Conservation (phyloP, 2,888 invertebrate genomes). For the Rapana venosa region DNA sequence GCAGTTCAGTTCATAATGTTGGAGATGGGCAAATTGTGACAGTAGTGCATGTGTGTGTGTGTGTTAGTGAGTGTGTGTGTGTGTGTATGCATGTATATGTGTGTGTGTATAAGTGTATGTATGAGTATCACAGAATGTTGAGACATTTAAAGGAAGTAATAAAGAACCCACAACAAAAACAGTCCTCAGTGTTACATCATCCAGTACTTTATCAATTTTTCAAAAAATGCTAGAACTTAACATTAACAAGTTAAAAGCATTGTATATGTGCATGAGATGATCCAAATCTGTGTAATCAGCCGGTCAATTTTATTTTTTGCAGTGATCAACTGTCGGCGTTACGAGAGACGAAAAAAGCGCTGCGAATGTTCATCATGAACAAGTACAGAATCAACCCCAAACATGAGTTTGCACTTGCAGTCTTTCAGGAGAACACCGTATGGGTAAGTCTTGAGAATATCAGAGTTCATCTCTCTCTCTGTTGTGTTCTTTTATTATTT, state of each 20-base stretch:
- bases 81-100: too few species aligned
- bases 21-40: too few species aligned
- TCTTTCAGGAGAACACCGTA: slow-evolving; percentile 66
- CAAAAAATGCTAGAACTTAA: too few species aligned
- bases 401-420: slow-evolving; percentile 73
- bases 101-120: background rate
- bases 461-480: background rate
- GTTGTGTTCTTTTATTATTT: background rate
- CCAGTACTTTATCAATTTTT: background rate
- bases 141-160: background rate
- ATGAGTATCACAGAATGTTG: too few species aligned
- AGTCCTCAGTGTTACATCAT: too few species aligned
- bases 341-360: slow-evolving; percentile 68
- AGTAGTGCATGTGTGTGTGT: too few species aligned
- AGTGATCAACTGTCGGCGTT: slow-evolving; percentile 71
- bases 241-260: too few species aligned
- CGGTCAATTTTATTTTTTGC: slow-evolving; percentile 22
- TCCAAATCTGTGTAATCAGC: too few species aligned
- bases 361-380: slow-evolving; percentile 71
- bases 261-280: too few species aligned
- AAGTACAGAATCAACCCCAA: slow-evolving; percentile 68
- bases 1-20: too few species aligned
- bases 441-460: slow-evolving; percentile 65
- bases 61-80: too few species aligned
- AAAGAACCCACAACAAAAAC: too few species aligned